Base-by-base conservation (phyloP, 2,888 invertebrate genomes). In the Amphipoea lucens region DNA sequence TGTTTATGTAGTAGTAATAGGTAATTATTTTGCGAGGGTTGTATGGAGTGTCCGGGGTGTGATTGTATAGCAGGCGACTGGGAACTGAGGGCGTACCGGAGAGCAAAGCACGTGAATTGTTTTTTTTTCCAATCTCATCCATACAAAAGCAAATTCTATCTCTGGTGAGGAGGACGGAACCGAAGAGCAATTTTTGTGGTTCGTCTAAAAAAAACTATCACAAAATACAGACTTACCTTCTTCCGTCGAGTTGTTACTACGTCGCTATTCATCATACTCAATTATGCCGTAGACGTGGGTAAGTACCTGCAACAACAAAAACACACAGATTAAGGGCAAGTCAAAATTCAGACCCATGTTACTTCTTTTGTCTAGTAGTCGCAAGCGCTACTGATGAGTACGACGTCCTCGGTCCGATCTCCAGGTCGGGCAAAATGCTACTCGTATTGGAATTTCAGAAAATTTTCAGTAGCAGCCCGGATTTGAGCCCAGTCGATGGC, bases 251-350 rank as follows among this genome's bases (percentile, higher is more conserved):
- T 48, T 48, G 66, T 62, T 78, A 60, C 42, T 14, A 60, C 7
- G 70, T 67, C 51, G 51, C 45, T 54, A n/a, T 70, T 60, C n/a
- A 60, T 60, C 48, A 78, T 40, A 60, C 29, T 78, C 70, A 66
- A 78, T 70, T 45, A 67, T 60, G 20, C 20, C 9, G 51, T 29
- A 11, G 14, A 67, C 23, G 45, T 60, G 65, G 51, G 36, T 70
- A 79, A 60, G 48, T 79, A 84, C 84, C 81, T 79, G 84, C 23
- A 83, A 76, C 60, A 62, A 80, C 5, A 54, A 79, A 51, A 63
- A 66, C 66, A 48, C 29, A 69, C 4, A 29, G 17, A 51, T 81
- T 45, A 60, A 45, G 36, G 14, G 17, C 36, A 3, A 29, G 60
- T 65, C 12, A 40, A 54, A 71, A 40, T 71, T 66, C n/a, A 57